Percentiles rank a stretch among this genome's conserved stretches.
phyloP scores from a whole-genome alignment of 2,113 vertebrate genomes.

The Melanostigma gelatinosum region DNA sequence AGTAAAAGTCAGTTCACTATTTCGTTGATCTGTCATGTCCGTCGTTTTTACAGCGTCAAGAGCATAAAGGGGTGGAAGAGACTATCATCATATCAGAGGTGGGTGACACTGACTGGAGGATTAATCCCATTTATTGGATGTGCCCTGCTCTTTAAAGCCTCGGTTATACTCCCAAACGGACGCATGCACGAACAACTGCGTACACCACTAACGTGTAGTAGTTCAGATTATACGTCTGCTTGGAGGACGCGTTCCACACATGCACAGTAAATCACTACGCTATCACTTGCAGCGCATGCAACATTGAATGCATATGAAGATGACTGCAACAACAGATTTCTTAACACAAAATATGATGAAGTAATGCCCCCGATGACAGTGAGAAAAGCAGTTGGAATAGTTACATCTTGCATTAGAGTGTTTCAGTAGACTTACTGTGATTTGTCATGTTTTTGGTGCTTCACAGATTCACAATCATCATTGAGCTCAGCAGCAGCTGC shows the following conservation, averaged over 20 bases:
- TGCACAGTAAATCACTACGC: too few relatives aligned
- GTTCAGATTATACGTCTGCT: background rate
- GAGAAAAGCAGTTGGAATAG: background rate
- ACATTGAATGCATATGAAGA: background rate
- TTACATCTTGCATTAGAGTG: background rate
- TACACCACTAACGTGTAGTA: background rate
- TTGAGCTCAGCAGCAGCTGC: slow-evolving; percentile 15
- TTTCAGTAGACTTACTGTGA: background rate
- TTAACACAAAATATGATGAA: background rate
- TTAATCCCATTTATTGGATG: background rate
- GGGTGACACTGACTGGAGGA: background rate
- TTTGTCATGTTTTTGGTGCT: background rate
- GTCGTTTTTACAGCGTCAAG: background rate
- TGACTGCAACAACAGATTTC: background rate
- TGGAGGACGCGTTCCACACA: too few relatives aligned
- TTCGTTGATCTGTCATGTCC: background rate
- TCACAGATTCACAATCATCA: background rate
- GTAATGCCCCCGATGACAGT: background rate
- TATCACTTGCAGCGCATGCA: too few relatives aligned
- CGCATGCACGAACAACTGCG: background rate
- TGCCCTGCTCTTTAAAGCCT: background rate
- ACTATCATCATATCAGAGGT: background rate
- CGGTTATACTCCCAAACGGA: background rate
- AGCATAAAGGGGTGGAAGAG: background rate
- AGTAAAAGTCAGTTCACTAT: background rate